phyloP scores from a whole-genome alignment of 2,797 vertebrate genomes.

The Phrynocephalus forsythii region DNA sequence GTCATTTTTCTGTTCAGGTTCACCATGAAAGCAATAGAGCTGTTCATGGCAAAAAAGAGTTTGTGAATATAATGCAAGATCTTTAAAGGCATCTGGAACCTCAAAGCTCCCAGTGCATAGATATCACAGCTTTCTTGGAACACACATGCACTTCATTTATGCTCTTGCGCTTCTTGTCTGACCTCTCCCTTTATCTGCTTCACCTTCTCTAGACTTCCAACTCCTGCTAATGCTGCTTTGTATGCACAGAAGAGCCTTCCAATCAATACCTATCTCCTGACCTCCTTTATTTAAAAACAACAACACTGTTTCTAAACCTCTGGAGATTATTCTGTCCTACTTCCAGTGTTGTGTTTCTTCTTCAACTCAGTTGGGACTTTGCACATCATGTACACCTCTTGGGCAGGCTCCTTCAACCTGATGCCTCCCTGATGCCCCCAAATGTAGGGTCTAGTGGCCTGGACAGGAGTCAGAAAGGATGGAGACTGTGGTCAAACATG shows the following conservation, averaged over 20 bases:
- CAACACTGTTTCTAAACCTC: neutral
- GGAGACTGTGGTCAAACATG: neutral
- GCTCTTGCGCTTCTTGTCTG: neutral
- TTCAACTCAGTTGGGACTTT: neutral
- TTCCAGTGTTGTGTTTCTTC: neutral
- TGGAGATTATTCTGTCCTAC: neutral
- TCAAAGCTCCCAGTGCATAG: neutral
- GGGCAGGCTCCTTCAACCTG: neutral
- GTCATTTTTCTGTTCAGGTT: neutral
- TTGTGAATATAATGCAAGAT: neutral
- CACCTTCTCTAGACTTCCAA: neutral
- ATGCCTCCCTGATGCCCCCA: neutral
- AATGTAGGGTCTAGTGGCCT: too few relatives aligned
- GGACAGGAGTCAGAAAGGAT: neutral
- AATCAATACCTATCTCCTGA: slow-evolving; percentile 9
- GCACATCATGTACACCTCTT: neutral
- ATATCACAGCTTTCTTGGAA: neutral
- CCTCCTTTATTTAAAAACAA: slow-evolving; percentile 13
- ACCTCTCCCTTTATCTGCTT: slow-evolving; percentile 20
- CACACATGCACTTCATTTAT: rapidly evolving
- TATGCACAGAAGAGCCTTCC: neutral
- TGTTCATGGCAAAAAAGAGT: neutral
- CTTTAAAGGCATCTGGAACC: neutral
- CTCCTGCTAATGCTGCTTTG: slow-evolving; percentile 3
- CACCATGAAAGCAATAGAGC: neutral